Conservation (phyloP, 2,888 invertebrate species). For the Nycteola revayana region DNA sequence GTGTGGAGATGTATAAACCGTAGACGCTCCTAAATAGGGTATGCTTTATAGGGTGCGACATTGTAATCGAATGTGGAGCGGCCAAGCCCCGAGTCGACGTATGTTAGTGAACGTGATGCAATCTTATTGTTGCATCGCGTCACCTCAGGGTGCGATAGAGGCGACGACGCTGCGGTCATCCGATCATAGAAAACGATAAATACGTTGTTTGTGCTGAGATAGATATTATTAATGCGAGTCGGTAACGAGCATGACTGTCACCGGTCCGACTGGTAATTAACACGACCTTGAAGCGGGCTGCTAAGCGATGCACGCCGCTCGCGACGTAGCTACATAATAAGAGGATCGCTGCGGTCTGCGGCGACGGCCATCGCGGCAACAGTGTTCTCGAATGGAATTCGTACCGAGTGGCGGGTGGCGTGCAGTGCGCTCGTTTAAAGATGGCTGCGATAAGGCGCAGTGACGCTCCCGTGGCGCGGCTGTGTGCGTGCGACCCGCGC, state of each 20-base stretch:
- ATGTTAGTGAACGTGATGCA: conserved; percentile 14
- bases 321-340: conserved; percentile 55
- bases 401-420: conserved; percentile 72
- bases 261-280: conserved; percentile 66
- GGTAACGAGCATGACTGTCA: conserved; percentile 57
- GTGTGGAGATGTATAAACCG: conserved; percentile 49
- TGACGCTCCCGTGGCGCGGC: conserved; percentile 74
- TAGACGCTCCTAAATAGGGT: conserved; percentile 40
- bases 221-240: conserved; percentile 38
- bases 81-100: conserved; percentile 5
- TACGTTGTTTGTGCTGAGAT: conserved; percentile 23
- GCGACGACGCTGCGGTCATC: conserved; percentile 5
- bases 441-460: conserved; percentile 79
- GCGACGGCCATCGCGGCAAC: conserved; percentile 59
- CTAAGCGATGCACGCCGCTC: conserved; percentile 44
- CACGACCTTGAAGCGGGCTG: conserved; percentile 65
- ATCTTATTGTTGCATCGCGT: conserved; percentile 11
- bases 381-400: conserved; percentile 70
- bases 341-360: conserved; percentile 58
- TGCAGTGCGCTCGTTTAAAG: conserved; percentile 77
- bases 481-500: conserved; percentile 63
- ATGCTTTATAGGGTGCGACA: conserved; percentile 37
- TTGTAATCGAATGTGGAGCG: conserved; percentile 18
- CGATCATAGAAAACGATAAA: conserved; percentile 20
- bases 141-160: conserved; percentile 9